These are phyloP conservation scores for Herpetotheres cachinnans DNA, from an alignment of 2,113 vertebrate species.

Conservation along the genomic window DNA sequence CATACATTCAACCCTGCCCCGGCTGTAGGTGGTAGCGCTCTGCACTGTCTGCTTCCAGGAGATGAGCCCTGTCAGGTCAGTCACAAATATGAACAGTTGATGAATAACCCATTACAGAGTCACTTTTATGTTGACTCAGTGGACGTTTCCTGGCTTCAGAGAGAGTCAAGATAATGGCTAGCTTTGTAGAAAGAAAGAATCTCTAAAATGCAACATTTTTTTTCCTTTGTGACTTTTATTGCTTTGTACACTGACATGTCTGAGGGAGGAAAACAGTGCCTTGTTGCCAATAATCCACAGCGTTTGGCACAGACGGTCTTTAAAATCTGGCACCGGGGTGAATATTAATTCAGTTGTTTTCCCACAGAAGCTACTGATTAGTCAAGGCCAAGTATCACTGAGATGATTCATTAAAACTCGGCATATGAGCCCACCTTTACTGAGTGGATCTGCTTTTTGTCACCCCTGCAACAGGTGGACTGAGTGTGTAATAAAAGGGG, in stretches of 20 bases:
- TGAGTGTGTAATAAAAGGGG: neutral
- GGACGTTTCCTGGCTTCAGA: constrained; percentile 65
- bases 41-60: constrained; percentile 7
- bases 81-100: constrained; percentile 63
- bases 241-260: constrained; percentile 56
- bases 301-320: constrained; percentile 48
- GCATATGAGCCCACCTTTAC: constrained; percentile 47
- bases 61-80: constrained; percentile 62
- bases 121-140: constrained; percentile 65
- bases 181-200: constrained; percentile 69
- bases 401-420: constrained; percentile 63
- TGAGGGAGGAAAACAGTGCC: constrained; percentile 67
- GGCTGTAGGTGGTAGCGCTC: constrained; percentile 44
- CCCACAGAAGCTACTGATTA: constrained; percentile 73
- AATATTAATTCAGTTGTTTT: constrained; percentile 70
- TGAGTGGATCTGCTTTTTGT: neutral
- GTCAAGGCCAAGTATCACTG: constrained; percentile 51
- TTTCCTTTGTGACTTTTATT: constrained; percentile 60
- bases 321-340: constrained; percentile 43
- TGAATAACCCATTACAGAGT: constrained; percentile 68
- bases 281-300: constrained; percentile 60
- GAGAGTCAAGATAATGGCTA: constrained; percentile 55
- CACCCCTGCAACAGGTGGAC: neutral
- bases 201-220: constrained; percentile 65
- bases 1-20: constrained; percentile 9